Conservation (phyloP, 2,113 vertebrate species). For the Empidonax traillii region DNA sequence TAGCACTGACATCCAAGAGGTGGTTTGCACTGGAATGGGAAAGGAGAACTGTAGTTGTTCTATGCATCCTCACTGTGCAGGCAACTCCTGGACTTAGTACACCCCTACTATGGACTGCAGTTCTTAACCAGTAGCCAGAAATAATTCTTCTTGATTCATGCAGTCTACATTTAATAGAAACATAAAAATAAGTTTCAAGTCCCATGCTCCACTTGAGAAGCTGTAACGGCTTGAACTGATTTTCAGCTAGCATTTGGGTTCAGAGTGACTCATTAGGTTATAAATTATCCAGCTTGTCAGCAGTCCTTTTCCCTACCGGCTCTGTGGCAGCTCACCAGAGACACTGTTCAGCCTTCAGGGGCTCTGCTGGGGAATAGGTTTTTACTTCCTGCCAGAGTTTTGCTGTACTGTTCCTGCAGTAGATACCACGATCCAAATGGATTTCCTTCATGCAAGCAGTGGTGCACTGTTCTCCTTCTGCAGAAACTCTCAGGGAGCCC, state of each 20-base stretch:
- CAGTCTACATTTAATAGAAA: not conserved
- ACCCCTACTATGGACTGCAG: accelerated
- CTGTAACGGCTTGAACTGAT: not conserved
- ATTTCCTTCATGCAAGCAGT: not conserved
- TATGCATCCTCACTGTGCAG: not conserved
- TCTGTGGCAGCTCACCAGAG: not conserved
- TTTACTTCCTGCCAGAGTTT: not conserved
- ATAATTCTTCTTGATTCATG: not conserved
- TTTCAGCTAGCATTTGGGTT: not conserved
- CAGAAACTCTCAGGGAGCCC: not conserved
- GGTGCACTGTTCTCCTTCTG: not conserved
- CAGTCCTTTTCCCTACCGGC: not conserved
- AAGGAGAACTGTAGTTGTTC: not conserved
- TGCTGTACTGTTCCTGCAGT: not conserved
- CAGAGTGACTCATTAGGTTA: not conserved
- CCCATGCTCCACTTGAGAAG: not conserved
- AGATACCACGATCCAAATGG: not conserved
- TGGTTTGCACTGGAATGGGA: not conserved
- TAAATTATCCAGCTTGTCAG: not conserved
- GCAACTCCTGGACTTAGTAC: not conserved
- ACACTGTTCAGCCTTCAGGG: not conserved
- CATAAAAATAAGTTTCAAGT: not conserved
- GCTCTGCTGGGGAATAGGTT: not conserved
- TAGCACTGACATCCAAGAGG: not conserved
- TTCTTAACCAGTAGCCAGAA: not conserved